Evolutionary conservation across 2,797 vertebrate genomes (phyloP).

Genomic region (Taenioides sp.): DNA sequence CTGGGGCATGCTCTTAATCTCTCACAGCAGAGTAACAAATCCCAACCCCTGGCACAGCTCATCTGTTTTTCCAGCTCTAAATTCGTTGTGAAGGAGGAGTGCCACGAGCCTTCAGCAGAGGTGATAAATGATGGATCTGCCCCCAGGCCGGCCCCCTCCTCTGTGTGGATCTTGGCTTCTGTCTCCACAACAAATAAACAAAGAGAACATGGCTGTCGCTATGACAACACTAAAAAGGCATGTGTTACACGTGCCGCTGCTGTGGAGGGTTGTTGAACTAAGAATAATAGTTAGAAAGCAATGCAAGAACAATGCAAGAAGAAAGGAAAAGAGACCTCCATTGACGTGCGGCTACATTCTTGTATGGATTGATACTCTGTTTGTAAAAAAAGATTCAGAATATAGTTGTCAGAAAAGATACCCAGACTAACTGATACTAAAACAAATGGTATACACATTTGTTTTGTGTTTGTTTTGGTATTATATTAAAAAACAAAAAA

Average conservation of each 20-base stretch:
- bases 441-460: too few relatives aligned
- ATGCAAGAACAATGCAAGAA: not conserved
- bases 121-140: constrained; percentile 19
- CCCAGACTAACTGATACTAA: too few relatives aligned
- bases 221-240: constrained; percentile 17
- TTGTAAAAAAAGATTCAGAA: too few relatives aligned
- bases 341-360: too few relatives aligned
- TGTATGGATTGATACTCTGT: not conserved
- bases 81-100: not conserved
- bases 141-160: not conserved
- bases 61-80: not conserved
- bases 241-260: not conserved
- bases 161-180: constrained; percentile 15
- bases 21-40: not conserved
- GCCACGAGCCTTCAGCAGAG: not conserved
- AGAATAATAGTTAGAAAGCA: not conserved
- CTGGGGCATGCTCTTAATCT: constrained; percentile 2
- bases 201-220: constrained; percentile 7
- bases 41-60: constrained; percentile 1
- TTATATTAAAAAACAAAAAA: too few relatives aligned
- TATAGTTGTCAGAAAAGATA: too few relatives aligned
- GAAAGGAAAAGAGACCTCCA: not conserved
- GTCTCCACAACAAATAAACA: constrained; percentile 37
- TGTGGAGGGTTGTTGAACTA: not conserved
- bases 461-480: too few relatives aligned